Conservation (phyloP, 2,113 vertebrate species). For the Myotis yumanensis region DNA sequence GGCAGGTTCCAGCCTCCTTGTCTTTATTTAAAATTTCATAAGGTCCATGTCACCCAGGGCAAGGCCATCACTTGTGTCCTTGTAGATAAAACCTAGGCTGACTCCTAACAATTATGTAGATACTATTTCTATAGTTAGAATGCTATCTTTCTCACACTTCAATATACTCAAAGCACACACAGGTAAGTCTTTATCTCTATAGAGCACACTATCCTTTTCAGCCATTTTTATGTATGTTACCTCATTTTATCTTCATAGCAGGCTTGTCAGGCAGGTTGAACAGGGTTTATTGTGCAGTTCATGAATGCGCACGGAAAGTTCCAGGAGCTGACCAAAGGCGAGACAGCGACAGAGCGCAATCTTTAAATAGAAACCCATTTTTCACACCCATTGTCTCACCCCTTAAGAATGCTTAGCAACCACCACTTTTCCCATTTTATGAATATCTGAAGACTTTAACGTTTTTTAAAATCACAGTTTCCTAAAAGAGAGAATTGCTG, state of each 20-base stretch:
- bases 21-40: neutral
- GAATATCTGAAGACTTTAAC: neutral
- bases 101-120: neutral
- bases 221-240: neutral
- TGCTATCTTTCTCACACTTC: neutral
- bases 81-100: neutral
- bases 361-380: neutral
- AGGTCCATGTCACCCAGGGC: neutral
- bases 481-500: neutral
- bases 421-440: neutral
- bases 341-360: neutral
- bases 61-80: neutral
- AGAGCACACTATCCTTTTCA: neutral
- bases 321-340: neutral
- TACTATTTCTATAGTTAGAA: neutral
- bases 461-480: neutral
- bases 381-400: neutral
- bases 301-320: neutral
- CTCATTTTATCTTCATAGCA: neutral
- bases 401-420: slow-evolving; percentile 33
- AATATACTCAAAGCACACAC: neutral
- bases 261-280: neutral
- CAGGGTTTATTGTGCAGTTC: neutral
- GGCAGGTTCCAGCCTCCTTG: neutral
- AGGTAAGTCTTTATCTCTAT: neutral